Evolutionary conservation across 2,888 invertebrate species (phyloP), one percentile per base, ranked within the genome.

Genomic region (Lepeophtheirus nordmannii): DNA sequence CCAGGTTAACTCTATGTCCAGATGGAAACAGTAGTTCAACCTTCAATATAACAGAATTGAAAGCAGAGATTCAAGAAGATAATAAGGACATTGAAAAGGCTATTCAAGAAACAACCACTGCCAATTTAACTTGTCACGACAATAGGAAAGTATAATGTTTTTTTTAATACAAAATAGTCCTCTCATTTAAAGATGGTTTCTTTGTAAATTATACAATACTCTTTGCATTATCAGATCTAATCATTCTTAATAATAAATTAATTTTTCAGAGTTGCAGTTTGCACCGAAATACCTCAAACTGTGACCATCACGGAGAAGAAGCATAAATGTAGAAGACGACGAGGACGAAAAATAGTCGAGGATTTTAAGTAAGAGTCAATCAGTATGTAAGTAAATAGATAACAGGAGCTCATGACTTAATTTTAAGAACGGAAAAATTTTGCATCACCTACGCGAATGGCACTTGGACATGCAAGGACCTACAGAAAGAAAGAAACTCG

Each of bases 251-350:
- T 5, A 5, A 30, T 30, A 2, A 30, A 30, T 30, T 30, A 30
- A 30, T n/a, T 46, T 8, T 46, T 17, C 53, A 23, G 60, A 23
- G 39, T 60, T 60, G 60, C 60, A 23, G 30, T 60, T 60, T 60
- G 60, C 23, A 60, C 30, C 11, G 39, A 38, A 17, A 60, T 60
- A 37, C 60, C 60, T 30, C 60, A 60, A 60, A 60, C 30, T 10
- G 60, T 60, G 22, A 60, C 60, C 17, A 23, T 60, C 37, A 60
- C 60, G 17, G 60, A 60, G 60, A 23, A 38, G 39, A 60, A 60
- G 60, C 30, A 60, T 7, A 23, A 38, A 37, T 60, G 60, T 60
- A 20, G n/a, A 23, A 17, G 60, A 17, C 60, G 60, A 10, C 53
- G 17, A 5, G 53, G 53, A 46, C 14, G 53, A 46, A 46, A 46